Evolutionary conservation across 2,113 vertebrate genomes (phyloP).

Genomic region (Nerophis lumbriciformis): DNA sequence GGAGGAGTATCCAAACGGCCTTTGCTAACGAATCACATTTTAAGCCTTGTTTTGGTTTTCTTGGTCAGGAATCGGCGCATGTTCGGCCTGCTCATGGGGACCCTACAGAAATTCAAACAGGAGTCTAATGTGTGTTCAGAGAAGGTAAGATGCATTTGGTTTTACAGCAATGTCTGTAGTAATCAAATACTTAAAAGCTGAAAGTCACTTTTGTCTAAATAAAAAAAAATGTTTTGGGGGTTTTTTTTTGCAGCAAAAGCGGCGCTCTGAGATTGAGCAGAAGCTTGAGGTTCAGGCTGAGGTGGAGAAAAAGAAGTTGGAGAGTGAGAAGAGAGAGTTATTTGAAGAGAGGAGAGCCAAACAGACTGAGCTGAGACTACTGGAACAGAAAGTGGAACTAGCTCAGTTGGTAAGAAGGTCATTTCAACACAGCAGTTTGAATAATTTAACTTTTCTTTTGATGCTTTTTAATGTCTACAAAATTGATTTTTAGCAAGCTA

Average conservation of each 20-base stretch:
- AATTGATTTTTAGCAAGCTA: neutral
- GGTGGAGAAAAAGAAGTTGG: slow-evolving; percentile 90
- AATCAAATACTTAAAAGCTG: too few relatives aligned
- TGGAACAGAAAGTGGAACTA: slow-evolving; percentile 98
- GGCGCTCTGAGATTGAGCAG: slow-evolving; percentile 93
- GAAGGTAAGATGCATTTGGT: slow-evolving; percentile 68
- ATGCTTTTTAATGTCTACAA: too few relatives aligned
- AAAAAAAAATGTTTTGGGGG: neutral
- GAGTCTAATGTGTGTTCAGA: slow-evolving; percentile 94
- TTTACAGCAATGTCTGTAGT: too few relatives aligned
- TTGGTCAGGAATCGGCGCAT: slow-evolving; percentile 91
- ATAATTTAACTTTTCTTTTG: too few relatives aligned
- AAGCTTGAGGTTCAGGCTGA: slow-evolving; percentile 98
- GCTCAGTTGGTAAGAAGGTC: slow-evolving; percentile 87
- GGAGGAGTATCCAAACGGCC: neutral
- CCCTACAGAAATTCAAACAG: slow-evolving; percentile 97
- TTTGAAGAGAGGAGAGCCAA: slow-evolving; percentile 97
- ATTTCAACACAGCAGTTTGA: neutral
- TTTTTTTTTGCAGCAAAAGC: slow-evolving; percentile 79
- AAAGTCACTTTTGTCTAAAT: neutral
- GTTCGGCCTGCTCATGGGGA: slow-evolving; percentile 99
- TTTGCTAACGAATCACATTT: neutral
- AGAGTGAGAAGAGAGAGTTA: slow-evolving; percentile 89
- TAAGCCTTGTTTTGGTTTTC: neutral
- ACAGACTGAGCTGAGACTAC: slow-evolving; percentile 91